A percentile compares a stretch with the other conserved stretches of the same genome.
Evolutionary conservation across 2,888 invertebrate genomes (phyloP).

Genomic region (Lingula anatina): DNA sequence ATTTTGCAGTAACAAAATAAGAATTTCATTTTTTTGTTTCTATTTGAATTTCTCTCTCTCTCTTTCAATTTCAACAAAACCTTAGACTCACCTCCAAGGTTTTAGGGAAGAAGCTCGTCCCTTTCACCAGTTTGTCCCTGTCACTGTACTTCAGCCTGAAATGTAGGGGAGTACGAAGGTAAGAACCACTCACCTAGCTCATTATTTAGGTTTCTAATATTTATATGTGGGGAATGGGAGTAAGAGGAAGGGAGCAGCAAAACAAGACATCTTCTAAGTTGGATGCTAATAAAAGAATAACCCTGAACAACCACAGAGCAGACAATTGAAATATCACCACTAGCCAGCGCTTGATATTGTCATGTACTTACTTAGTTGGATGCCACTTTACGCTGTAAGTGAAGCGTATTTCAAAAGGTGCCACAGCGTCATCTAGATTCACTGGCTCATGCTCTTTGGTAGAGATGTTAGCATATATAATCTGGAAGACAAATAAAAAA

Average conservation of each 20-base stretch:
- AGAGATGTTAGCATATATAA: slow-evolving; percentile 54
- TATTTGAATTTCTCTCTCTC: no score
- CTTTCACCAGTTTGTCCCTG: slow-evolving; percentile 44
- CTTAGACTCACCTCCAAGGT: slow-evolving; percentile 51
- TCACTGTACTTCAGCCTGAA: slow-evolving; percentile 50
- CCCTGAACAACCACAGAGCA: no score
- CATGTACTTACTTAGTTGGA: slow-evolving; percentile 48
- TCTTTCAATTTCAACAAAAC: not conserved
- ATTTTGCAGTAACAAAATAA: not conserved
- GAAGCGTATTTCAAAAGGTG: slow-evolving; percentile 50
- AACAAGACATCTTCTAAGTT: no score
- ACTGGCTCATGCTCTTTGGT: slow-evolving; percentile 51
- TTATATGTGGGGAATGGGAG: no score
- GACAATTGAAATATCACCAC: no score
- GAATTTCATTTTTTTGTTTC: no score
- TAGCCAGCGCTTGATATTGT: no score
- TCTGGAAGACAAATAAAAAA: slow-evolving; percentile 28
- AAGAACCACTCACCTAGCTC: no score
- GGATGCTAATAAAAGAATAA: no score
- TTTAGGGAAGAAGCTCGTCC: slow-evolving; percentile 54
- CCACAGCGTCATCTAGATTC: slow-evolving; percentile 41
- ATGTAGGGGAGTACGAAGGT: no score
- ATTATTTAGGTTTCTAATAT: no score
- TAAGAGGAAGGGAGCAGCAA: no score
- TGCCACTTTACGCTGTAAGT: slow-evolving; percentile 56